A percentile compares a stretch with the other conserved stretches of the same genome.
Evolutionary conservation across 2,113 vertebrate genomes (phyloP).

Genomic region (Coracopsis vasa): DNA sequence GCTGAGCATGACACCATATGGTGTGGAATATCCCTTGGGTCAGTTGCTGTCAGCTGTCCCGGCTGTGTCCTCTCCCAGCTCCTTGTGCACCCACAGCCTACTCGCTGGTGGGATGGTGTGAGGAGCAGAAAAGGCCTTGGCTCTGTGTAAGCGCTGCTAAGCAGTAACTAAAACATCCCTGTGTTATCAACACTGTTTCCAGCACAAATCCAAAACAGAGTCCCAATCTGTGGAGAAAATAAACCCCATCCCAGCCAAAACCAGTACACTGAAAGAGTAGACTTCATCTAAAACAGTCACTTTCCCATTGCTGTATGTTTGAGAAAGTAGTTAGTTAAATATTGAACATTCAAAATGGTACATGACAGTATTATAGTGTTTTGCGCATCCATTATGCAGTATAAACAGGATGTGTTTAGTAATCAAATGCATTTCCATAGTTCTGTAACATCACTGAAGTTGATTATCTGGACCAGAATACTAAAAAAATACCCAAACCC

Average conservation of each 20-base stretch:
- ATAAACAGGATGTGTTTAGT: background rate
- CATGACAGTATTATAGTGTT: background rate
- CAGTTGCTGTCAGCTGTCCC: background rate
- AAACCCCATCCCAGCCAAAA: background rate
- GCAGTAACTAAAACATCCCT: background rate
- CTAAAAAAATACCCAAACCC: background rate
- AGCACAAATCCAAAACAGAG: background rate
- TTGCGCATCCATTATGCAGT: background rate
- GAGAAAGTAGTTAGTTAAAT: background rate
- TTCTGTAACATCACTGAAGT: background rate
- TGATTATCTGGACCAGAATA: background rate
- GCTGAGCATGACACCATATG: accelerated
- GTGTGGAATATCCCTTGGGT: background rate
- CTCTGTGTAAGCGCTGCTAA: background rate
- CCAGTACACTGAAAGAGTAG: background rate
- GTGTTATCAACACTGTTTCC: background rate
- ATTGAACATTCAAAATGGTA: background rate
- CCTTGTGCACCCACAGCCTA: background rate
- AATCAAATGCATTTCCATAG: background rate
- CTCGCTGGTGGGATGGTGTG: accelerated
- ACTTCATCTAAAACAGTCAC: background rate
- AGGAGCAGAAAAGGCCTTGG: background rate
- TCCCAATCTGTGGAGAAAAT: background rate
- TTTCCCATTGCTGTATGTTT: background rate
- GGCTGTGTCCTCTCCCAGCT: background rate